Evolutionary conservation across 2,113 vertebrate genomes (phyloP), one percentile per base, ranked within the genome.

Genomic region (Barbus barbus): DNA sequence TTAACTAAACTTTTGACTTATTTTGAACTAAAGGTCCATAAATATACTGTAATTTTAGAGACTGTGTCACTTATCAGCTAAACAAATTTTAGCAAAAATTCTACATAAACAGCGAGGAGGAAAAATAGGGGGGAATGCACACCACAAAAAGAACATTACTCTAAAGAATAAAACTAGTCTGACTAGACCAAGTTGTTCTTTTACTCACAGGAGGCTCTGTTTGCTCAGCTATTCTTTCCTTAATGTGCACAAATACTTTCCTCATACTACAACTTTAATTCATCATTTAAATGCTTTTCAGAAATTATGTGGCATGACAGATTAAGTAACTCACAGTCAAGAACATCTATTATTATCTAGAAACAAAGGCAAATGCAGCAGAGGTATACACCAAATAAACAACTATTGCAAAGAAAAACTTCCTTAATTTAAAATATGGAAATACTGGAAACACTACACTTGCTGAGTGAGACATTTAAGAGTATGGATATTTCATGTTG

Each of bases 131-230:
- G 12, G 20, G 46, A 26, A 61, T 13, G 46, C 41, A 44, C 36
- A 7, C 60, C 9, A 28, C 13, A 61, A 44, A 51, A 31, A 48
- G 2, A 18, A 80, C 78, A 14, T 65, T 48, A 24, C 14, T 48
- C 24, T 33, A 28, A 48, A 65, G 14, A 78, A 28, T 13, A 72
- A 82, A 82, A 82, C 80, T 53, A 69, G 80, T 82, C 22, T 38
- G 65, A 71, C 80, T 67, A 38, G 80, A 33, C 18, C 0, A 41
- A 71, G 65, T 24, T 56, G 65, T 82, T 82, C 44, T 71, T 71
- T 33, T 56, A 24, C 2, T 46, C 61, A 53, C 14, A 63, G 4
- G 20, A 69, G 79, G 46, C 33, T 51, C 2, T 9, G 7, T 79
- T 36, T 38, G 7, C 53, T 63, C 26, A 36, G 26, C 44, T 46